phyloP scores from a whole-genome alignment of 2,888 invertebrate species.

The Drosophila conformis region DNA sequence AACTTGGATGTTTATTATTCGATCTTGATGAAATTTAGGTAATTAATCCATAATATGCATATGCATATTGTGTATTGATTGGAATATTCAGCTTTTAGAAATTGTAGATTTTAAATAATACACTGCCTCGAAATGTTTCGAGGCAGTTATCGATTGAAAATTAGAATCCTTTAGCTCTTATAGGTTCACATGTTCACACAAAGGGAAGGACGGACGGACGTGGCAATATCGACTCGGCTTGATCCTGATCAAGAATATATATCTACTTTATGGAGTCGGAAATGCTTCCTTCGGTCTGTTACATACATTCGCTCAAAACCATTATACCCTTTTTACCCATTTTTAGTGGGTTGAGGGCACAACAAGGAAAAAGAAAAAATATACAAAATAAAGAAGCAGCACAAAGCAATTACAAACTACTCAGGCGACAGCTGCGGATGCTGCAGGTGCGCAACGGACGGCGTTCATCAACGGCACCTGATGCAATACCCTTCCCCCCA shows the following conservation, averaged over 20 bases:
- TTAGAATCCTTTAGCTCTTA: no score
- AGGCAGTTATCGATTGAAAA: not conserved
- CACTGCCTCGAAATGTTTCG: no score
- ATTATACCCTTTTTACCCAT: not conserved
- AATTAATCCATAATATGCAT: no score
- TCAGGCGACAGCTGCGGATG: constrained; percentile 63
- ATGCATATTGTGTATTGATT: no score
- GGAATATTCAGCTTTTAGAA: no score
- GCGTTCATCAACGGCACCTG: constrained; percentile 22
- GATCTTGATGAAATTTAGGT: no score
- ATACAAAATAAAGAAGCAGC: constrained; percentile 31
- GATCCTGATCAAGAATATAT: not conserved
- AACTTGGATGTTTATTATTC: no score
- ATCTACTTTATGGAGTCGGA: not conserved
- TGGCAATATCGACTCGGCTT: not conserved
- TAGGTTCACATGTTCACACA: not conserved
- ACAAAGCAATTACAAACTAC: constrained; percentile 76
- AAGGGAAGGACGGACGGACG: no score
- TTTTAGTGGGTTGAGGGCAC: not conserved
- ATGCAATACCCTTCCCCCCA: not conserved
- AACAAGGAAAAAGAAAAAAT: constrained; percentile 9
- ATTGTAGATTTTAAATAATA: no score
- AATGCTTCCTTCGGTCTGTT: not conserved
- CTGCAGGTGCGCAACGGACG: not conserved
- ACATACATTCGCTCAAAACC: not conserved